Percentiles rank a stretch among this genome's conserved stretches.
Evolutionary conservation across 2,113 vertebrate species (phyloP).

Genomic region (Amphilophus citrinellus): DNA sequence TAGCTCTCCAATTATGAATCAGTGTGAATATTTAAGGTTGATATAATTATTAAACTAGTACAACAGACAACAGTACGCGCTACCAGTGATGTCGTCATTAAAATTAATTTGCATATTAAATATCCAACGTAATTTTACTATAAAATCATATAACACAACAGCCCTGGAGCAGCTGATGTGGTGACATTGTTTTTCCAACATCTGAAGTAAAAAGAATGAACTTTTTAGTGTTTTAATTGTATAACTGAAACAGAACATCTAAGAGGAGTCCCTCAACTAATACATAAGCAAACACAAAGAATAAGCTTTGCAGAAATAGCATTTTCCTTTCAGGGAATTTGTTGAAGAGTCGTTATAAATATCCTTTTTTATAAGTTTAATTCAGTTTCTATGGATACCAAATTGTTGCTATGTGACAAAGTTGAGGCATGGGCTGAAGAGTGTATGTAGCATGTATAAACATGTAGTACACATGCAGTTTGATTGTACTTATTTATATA

Average conservation of each 20-base stretch:
- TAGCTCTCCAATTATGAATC: background rate
- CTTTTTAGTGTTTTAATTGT: background rate
- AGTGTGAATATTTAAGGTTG: background rate
- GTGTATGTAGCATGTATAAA: constrained; percentile 17
- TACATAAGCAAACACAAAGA: background rate
- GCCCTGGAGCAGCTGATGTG: background rate
- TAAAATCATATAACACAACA: too few relatives aligned
- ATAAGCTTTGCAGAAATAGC: background rate
- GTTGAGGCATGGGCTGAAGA: constrained; percentile 40
- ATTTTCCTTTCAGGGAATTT: constrained; percentile 40
- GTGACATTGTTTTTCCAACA: background rate
- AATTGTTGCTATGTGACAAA: constrained; percentile 76
- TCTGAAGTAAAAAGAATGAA: background rate
- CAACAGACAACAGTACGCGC: too few relatives aligned
- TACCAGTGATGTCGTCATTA: too few relatives aligned
- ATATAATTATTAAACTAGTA: background rate
- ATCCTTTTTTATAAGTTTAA: constrained; percentile 70
- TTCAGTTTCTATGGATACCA: constrained; percentile 76
- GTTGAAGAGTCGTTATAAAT: constrained; percentile 52
- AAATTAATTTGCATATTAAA: too few relatives aligned
- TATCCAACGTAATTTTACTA: too few relatives aligned
- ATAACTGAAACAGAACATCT: background rate
- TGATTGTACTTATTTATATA: background rate
- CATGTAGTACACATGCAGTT: background rate
- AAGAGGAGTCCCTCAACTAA: background rate